Evolutionary conservation across 2,888 invertebrate species (phyloP), one percentile per base, ranked within the genome.

Genomic region (Dysmachus trigonus): DNA sequence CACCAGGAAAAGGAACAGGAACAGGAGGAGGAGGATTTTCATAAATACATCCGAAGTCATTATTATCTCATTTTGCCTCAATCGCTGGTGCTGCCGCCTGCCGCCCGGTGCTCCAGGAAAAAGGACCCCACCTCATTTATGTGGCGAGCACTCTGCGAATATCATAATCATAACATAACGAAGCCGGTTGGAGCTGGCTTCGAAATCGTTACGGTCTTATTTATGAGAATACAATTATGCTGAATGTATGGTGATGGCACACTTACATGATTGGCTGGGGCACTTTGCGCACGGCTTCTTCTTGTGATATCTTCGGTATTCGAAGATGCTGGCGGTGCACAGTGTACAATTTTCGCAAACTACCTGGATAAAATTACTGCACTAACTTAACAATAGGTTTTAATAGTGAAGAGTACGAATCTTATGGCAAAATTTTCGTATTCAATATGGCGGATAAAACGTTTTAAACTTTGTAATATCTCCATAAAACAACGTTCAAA

Each of bases 211-310:
- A 81, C 47, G 81, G 53, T 15, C 33, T 62, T 81, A 81, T 81
- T 81, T 81, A 81, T 81, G 53, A 62, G 81, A 81, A 81, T 81
- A 81, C 81, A 81, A 81, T 81, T 81, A 81, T 81, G 53, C 81
- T 18, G 62, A 7, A 51, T 81, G 62, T 81, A 53, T 81, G 81
- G 35, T 53, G 81, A 81, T 81, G 53, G 81, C 33, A 81, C 33
- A 33, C 62, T 62, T 51, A 47, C 51, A 79, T 51, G 47, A 51
- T 79, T 30, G 30, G 81, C 62, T 53, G 53, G 7, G 62, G 62
- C 22, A 62, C 62, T 62, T 35, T 33, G 81, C 22, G 81, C 30
- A 31, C 73, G 35, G 33, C 73, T 73, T 73, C 35, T 47, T 77
- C 13, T 47, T 13, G 15, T 13, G 30, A 8, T n/a, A 47, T 62